Conservation (phyloP, 2,888 invertebrate genomes). For the Leptopilina drosophilae region DNA sequence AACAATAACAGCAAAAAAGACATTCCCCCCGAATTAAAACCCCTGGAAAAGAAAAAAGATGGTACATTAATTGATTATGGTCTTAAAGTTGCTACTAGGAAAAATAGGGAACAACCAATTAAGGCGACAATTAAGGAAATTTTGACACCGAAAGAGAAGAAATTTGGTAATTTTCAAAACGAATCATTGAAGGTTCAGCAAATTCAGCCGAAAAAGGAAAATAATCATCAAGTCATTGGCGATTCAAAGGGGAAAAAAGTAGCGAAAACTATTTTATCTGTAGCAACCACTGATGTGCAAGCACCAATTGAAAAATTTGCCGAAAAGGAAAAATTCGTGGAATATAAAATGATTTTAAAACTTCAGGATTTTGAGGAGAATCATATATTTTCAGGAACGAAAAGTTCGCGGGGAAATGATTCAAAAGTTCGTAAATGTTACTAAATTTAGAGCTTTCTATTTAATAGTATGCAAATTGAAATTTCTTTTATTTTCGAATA, state of each 20-base stretch:
- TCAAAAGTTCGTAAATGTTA: too few species aligned
- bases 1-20: not conserved
- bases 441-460: too few species aligned
- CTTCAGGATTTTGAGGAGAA: not conserved
- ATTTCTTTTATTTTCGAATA: too few species aligned
- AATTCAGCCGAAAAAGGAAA: not conserved
- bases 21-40: conserved; percentile 52
- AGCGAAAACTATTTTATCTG: not conserved
- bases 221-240: not conserved
- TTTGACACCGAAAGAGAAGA: not conserved
- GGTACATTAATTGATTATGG: conserved; percentile 65
- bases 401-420: too few species aligned
- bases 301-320: not conserved
- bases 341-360: not conserved
- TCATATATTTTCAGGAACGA: conserved; percentile 7
- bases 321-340: not conserved
- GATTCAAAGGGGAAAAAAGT: too few species aligned
- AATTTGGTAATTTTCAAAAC: too few species aligned
- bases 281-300: not conserved
- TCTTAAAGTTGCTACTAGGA: conserved; percentile 59
- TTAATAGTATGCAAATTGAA: too few species aligned
- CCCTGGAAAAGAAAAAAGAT: conserved; percentile 64
- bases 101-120: conserved; percentile 42
- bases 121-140: conserved; percentile 43
- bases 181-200: not conserved